phyloP scores from a whole-genome alignment of 2,113 vertebrate species.

The Puntigrus tetrazona region DNA sequence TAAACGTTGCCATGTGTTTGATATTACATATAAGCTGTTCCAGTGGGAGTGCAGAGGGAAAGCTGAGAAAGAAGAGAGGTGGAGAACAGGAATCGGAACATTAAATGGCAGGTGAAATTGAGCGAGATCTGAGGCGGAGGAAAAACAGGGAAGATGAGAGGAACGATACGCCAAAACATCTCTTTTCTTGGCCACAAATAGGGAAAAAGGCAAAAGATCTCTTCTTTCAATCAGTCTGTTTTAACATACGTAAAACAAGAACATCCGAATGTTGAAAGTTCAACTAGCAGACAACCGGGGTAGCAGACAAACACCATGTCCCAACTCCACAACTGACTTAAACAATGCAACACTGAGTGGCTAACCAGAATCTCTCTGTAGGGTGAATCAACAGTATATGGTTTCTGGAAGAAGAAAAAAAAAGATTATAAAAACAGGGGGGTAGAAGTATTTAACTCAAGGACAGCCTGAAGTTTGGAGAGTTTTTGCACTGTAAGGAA shows the following conservation, averaged over 20 bases:
- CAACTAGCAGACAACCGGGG: conserved; percentile 54
- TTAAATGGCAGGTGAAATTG: conserved; percentile 19
- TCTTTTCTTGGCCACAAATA: conserved; percentile 60
- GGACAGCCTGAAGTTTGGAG: background rate
- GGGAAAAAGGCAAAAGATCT: conserved; percentile 55
- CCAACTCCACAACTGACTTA: background rate
- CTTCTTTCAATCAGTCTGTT: conserved; percentile 39
- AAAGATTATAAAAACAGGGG: background rate
- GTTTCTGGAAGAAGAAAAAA: conserved; percentile 4
- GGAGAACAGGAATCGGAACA: conserved; percentile 8
- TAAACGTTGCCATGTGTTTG: conserved; percentile 76
- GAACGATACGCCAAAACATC: conserved; percentile 53
- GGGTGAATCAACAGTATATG: background rate
- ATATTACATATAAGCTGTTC: conserved; percentile 75
- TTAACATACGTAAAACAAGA: background rate
- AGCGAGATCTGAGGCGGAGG: conserved; percentile 1
- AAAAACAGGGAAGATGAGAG: conserved; percentile 14
- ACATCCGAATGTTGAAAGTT: conserved; percentile 40
- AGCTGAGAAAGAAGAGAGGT: conserved; percentile 38
- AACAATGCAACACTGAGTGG: conserved; percentile 1
- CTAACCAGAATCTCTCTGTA: background rate
- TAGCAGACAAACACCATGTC: conserved; percentile 33
- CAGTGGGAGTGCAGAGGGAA: conserved; percentile 54
- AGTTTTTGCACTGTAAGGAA: background rate
- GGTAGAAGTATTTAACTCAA: conserved; percentile 8